phyloP scores from a whole-genome alignment of 2,113 vertebrate genomes.

The Meles meles region DNA sequence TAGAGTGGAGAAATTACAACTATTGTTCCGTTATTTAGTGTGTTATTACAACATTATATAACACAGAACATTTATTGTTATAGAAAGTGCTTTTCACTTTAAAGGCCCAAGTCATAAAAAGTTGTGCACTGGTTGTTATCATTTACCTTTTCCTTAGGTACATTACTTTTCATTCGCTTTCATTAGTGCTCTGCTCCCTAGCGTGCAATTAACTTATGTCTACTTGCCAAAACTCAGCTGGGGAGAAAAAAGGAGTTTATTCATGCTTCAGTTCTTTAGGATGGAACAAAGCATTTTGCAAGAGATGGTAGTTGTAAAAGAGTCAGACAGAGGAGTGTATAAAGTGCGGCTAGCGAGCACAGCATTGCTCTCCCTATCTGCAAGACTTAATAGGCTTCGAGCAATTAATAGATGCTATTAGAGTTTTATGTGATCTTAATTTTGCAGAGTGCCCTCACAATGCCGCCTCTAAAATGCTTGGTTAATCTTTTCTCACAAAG shows the following conservation, averaged over 20 bases:
- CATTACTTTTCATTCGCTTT: constrained; percentile 68
- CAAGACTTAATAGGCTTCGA: constrained; percentile 2
- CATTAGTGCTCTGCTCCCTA: constrained; percentile 55
- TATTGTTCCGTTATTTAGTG: constrained; percentile 60
- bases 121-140: constrained; percentile 63
- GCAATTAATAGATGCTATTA: constrained; percentile 28
- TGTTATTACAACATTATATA: constrained; percentile 58
- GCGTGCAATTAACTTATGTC: constrained; percentile 38
- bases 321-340: neutral
- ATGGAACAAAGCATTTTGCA: constrained; percentile 37
- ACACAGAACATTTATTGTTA: constrained; percentile 63
- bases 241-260: constrained; percentile 16
- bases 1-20: constrained; percentile 45
- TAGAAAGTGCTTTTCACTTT: constrained; percentile 59
- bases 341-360: neutral
- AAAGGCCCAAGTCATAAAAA: constrained; percentile 57
- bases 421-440: constrained; percentile 40
- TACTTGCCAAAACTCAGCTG: constrained; percentile 46
- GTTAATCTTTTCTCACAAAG: neutral
- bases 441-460: constrained; percentile 1
- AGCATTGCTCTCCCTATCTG: neutral
- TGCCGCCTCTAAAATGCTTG: constrained; percentile 43
- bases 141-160: constrained; percentile 62
- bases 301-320: neutral
- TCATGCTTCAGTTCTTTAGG: constrained; percentile 45